Conservation (phyloP, 2,113 vertebrate species). For the Serilophus lunatus region DNA sequence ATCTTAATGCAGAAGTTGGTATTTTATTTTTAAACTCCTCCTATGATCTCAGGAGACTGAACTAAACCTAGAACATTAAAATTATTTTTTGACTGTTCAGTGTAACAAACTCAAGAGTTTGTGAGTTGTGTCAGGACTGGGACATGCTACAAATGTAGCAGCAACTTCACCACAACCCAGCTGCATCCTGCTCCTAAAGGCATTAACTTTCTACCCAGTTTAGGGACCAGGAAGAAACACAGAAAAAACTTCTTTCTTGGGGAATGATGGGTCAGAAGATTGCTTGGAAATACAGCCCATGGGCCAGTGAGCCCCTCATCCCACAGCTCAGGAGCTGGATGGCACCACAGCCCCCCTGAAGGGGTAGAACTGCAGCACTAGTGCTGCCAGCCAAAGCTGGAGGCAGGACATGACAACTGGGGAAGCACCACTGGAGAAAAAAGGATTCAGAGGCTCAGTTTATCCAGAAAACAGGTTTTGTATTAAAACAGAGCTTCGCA, state of each 20-base stretch:
- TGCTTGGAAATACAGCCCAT: fast-evolving
- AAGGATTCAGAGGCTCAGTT: background rate
- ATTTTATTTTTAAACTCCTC: background rate
- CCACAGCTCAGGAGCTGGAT: background rate
- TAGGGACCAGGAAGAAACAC: background rate
- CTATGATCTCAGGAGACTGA: background rate
- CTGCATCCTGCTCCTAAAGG: background rate
- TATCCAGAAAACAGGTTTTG: background rate
- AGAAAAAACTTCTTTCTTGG: background rate
- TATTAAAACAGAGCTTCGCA: background rate
- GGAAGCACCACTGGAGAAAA: background rate
- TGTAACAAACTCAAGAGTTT: background rate
- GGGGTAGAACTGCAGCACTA: background rate
- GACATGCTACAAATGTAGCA: background rate
- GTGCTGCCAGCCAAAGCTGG: background rate
- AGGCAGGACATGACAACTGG: background rate
- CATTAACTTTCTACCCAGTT: background rate
- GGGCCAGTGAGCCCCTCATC: background rate
- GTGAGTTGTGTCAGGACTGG: background rate
- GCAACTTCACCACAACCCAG: background rate
- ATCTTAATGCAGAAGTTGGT: background rate
- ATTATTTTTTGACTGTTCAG: background rate
- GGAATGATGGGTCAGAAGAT: background rate
- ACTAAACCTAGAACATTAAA: background rate
- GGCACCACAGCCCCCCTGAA: background rate